A percentile compares a stretch with the other conserved stretches of the same genome.
Conservation (phyloP, 2,888 invertebrate species). For the Scaptomyza tumidula region DNA sequence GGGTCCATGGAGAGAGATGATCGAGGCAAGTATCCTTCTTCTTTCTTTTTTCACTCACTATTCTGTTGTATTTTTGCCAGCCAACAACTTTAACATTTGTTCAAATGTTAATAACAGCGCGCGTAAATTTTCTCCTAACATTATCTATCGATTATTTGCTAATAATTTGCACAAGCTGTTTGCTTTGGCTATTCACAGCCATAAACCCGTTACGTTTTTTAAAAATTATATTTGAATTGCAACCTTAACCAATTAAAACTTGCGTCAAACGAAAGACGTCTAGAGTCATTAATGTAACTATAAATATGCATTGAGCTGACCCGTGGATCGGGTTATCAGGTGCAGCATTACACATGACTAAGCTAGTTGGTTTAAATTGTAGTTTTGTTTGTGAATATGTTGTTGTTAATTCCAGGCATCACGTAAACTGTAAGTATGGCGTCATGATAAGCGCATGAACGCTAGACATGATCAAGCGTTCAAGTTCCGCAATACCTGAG, state of each 20-base stretch:
- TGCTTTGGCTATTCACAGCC: slow-evolving; percentile 9
- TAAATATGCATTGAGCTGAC: slow-evolving; percentile 23
- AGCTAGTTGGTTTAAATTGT: slow-evolving; percentile 16
- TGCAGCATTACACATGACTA: slow-evolving; percentile 38
- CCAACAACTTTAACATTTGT: neutral
- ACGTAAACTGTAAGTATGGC: slow-evolving; percentile 53
- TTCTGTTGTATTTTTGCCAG: neutral
- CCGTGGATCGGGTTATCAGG: slow-evolving; percentile 44
- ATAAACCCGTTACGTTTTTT: slow-evolving; percentile 39
- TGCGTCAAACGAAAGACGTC: slow-evolving; percentile 32
- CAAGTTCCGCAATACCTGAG: slow-evolving; percentile 56
- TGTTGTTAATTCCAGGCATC: slow-evolving; percentile 57
- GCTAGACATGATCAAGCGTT: slow-evolving; percentile 68
- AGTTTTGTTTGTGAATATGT: slow-evolving; percentile 31
- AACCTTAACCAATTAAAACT: neutral
- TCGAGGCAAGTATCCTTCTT: neutral
- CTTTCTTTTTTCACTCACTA: neutral
- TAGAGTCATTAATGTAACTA: slow-evolving; percentile 4
- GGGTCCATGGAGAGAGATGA: slow-evolving; percentile 87
- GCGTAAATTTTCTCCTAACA: slow-evolving; percentile 4
- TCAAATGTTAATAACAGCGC: slow-evolving; percentile 11
- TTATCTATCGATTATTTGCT: neutral
- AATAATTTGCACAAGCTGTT: slow-evolving; percentile 4
- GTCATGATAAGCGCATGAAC: slow-evolving; percentile 73
- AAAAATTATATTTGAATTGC: slow-evolving; percentile 17